Evolutionary conservation across 2,797 vertebrate genomes (phyloP), one percentile per base, ranked within the genome.

Genomic region (Poecilia wingei): DNA sequence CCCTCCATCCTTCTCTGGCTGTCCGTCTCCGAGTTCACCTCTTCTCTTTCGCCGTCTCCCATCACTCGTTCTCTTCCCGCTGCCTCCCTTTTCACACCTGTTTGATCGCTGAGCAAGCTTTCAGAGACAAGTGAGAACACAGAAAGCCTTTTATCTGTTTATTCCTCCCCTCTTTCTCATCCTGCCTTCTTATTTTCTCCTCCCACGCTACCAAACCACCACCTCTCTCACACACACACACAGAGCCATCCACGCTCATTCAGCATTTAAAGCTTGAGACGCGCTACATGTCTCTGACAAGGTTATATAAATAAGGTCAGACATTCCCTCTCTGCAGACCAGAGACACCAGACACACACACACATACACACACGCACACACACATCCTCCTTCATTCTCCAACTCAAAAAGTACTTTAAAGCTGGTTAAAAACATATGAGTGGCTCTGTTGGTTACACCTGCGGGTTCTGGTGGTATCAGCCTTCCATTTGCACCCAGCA

Each of bases 91-190:
- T 45, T 93, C 86, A 84, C 90, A 87, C 84, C 89, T 88, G 91
- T 94, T 90, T 94, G 84, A 91, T 84, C 86, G 90, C 64, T 74
- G 81, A 88, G 85, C 72, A 80, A 75, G 77, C 91, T 86, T 79
- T 86, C 81, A 76, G 78, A 87, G 87, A 91, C 84, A 85, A 93
- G 95, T 90, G 94, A 89, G 94, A 96, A 96, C 96, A 96, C 81
- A 83, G 88, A 93, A 96, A 96, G 53, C 92, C 95, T 96, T 95
- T 96, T 95, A 96, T 87, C 91, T 88, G 83, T 89, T 91, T 89
- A 90, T 92, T 90, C 82, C 80, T 83, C 78, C 75, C 57, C 22
- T 74, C 73, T 78, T 78, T 72, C 82, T 39, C 75, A 66, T 78
- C 74, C 61, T 82, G 51, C 57, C 25, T 71, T 74, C 75, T 73